These are phyloP conservation scores for Trinectes maculatus DNA, from an alignment of 2,113 vertebrate species.

Conservation along the genomic window DNA sequence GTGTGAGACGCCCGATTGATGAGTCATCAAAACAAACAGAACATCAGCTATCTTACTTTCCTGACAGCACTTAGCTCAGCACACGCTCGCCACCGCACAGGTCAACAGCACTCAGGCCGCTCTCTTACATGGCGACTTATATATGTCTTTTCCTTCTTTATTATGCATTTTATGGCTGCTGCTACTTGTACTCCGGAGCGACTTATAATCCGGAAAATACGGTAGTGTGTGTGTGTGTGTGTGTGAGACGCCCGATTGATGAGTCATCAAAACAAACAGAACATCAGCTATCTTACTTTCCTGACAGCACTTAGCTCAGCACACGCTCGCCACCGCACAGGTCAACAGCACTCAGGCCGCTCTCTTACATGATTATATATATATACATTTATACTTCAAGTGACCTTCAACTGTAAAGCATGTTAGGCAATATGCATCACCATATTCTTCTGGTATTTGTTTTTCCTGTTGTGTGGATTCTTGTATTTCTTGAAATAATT, in stretches of 20 bases:
- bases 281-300: conserved; percentile 45
- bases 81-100: conserved; percentile 22
- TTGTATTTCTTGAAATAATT: neutral
- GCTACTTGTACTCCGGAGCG: too few species aligned
- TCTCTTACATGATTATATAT: conserved; percentile 27
- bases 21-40: conserved; percentile 64
- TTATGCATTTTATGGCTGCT: too few species aligned
- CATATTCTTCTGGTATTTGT: too few species aligned
- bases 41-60: conserved; percentile 45
- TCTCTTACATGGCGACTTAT: conserved; percentile 27
- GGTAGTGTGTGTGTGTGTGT: too few species aligned
- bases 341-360: conserved; percentile 41
- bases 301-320: conserved; percentile 51
- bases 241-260: conserved; percentile 56
- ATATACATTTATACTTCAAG: conserved; percentile 26
- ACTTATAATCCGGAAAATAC: too few species aligned
- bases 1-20: conserved; percentile 59
- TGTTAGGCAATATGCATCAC: conserved; percentile 19
- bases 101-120: conserved; percentile 41
- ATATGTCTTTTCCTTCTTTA: too few species aligned
- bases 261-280: conserved; percentile 64
- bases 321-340: conserved; percentile 22
- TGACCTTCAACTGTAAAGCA: conserved; percentile 19
- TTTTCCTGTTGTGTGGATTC: too few species aligned
- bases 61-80: conserved; percentile 51